Conservation (phyloP, 2,888 invertebrate genomes). For the Cephus nigrinus region DNA sequence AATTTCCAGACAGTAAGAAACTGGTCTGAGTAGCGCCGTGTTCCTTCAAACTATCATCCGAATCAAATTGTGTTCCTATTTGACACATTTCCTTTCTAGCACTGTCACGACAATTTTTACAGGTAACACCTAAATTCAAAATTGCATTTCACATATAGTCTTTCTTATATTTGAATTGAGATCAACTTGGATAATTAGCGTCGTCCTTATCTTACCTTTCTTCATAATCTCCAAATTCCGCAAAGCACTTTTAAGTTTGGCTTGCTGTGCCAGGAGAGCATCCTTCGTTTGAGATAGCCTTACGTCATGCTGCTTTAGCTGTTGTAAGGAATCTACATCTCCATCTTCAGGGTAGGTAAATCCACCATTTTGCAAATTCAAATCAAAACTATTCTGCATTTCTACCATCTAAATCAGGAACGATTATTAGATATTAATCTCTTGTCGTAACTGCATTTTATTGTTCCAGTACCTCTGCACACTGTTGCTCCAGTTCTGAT, state of each 20-base stretch:
- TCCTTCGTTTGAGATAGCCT: conserved; percentile 74
- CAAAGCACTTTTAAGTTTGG: conserved; percentile 69
- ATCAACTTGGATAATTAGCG: neutral
- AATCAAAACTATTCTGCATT: conserved; percentile 70
- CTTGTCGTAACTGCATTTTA: neutral
- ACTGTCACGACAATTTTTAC: conserved; percentile 50
- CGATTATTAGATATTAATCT: conserved; percentile 8
- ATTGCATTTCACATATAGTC: neutral
- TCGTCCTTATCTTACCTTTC: conserved; percentile 43
- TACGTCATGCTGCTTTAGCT: conserved; percentile 75
- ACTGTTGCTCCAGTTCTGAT: conserved; percentile 76
- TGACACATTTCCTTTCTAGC: conserved; percentile 54
- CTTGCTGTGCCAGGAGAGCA: conserved; percentile 73
- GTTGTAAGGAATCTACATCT: conserved; percentile 73
- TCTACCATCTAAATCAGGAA: conserved; percentile 71
- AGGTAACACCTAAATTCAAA: conserved; percentile 38
- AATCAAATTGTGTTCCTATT: conserved; percentile 55
- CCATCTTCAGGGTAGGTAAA: conserved; percentile 73
- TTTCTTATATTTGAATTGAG: neutral
- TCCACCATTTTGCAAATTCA: conserved; percentile 74
- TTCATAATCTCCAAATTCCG: conserved; percentile 65
- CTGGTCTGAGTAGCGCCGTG: conserved; percentile 56
- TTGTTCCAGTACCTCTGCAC: conserved; percentile 63
- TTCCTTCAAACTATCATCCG: conserved; percentile 50
- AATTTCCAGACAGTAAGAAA: conserved; percentile 34